These are phyloP conservation scores for Emys orbicularis DNA, from an alignment of 2,797 vertebrate species.

Conservation along the genomic window DNA sequence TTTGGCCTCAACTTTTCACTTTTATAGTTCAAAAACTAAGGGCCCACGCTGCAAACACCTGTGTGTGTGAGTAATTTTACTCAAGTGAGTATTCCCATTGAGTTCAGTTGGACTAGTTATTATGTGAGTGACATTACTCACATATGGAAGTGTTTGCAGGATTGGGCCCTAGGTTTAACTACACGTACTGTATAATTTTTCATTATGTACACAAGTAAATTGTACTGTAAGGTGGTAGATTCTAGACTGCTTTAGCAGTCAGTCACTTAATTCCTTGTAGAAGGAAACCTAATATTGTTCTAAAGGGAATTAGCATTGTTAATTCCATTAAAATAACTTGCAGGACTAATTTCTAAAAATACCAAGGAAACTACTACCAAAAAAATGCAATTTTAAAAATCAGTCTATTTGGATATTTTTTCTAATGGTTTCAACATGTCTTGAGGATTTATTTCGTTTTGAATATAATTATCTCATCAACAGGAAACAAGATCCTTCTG, in stretches of 20 bases:
- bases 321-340: not conserved
- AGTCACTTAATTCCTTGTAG: accelerated
- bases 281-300: not conserved
- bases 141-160: not conserved
- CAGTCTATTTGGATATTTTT: not conserved
- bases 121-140: not conserved
- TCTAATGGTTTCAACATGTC: not conserved
- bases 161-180: not conserved
- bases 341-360: not conserved
- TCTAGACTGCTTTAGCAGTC: not conserved
- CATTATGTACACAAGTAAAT: not conserved
- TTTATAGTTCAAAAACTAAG: not conserved
- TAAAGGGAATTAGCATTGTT: not conserved
- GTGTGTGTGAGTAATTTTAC: not conserved
- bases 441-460: not conserved
- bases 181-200: not conserved
- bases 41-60: not conserved
- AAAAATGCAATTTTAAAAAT: not conserved
- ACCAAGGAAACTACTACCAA: not conserved
- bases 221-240: not conserved
- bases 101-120: not conserved
- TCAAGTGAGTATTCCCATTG: not conserved
- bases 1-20: not conserved
- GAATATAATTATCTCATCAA: not conserved
- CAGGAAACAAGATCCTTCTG: not conserved